phyloP scores from a whole-genome alignment of 2,797 vertebrate genomes.

The Adelosebastes latens region DNA sequence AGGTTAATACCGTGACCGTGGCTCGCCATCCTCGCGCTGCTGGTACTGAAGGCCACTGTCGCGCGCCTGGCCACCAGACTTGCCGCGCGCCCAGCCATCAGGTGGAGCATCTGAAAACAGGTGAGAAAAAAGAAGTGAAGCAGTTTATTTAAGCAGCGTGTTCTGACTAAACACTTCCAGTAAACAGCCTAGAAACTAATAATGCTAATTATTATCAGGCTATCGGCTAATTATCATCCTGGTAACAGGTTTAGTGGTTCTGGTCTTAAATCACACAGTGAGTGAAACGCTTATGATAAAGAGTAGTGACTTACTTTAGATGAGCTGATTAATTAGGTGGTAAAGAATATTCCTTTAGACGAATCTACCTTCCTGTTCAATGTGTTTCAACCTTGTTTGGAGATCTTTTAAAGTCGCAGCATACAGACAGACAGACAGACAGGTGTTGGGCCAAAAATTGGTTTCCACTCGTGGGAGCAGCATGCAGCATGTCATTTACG shows the following conservation, averaged over 20 bases:
- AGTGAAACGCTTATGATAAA: no score
- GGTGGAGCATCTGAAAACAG: conserved; percentile 76
- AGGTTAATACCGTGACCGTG: conserved; percentile 66
- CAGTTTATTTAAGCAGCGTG: neutral
- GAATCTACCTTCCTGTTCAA: neutral
- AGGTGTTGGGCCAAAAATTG: no score
- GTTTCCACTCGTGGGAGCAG: no score
- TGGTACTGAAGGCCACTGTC: conserved; percentile 35
- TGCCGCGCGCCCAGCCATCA: conserved; percentile 63
- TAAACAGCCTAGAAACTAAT: neutral
- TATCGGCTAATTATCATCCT: no score
- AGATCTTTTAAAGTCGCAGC: no score
- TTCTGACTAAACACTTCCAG: neutral
- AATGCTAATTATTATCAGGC: neutral
- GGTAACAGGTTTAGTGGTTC: no score
- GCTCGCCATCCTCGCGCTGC: conserved; percentile 66
- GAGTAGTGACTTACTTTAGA: no score
- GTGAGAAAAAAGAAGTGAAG: neutral
- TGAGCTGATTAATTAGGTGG: no score
- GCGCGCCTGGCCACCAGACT: conserved; percentile 62
- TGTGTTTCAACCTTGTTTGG: no score
- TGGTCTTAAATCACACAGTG: no score
- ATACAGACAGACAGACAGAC: neutral
- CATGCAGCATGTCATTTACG: no score
- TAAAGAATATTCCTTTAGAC: no score